Conservation (phyloP, 2,797 vertebrate genomes). For the Lithobates pipiens region DNA sequence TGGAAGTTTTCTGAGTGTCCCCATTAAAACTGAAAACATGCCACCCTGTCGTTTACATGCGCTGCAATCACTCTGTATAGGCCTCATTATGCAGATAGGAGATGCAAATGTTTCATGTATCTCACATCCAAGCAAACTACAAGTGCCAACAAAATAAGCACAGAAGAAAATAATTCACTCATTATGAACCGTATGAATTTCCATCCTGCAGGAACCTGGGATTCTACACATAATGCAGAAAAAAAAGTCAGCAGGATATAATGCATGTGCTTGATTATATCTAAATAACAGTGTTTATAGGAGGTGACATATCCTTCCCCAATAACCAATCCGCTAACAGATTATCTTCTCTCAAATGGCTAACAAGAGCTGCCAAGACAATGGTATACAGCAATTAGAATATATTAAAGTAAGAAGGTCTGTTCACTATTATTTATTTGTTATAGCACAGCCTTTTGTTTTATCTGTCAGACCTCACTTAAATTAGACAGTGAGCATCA, state of each 20-base stretch:
- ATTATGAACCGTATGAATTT: slow-evolving; percentile 62
- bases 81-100: slow-evolving; percentile 93
- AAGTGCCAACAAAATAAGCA: slow-evolving; percentile 78
- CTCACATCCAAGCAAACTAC: slow-evolving; percentile 73
- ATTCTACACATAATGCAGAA: slow-evolving; percentile 63
- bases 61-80: slow-evolving; percentile 82
- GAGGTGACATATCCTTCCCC: slow-evolving; percentile 45
- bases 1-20: slow-evolving; percentile 89
- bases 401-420: slow-evolving; percentile 57
- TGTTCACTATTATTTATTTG: slow-evolving; percentile 54
- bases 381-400: slow-evolving; percentile 55
- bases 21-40: slow-evolving; percentile 98
- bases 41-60: slow-evolving; percentile 92
- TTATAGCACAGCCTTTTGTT: slow-evolving; percentile 1
- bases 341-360: slow-evolving; percentile 59
- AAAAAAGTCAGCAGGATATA: slow-evolving; percentile 62
- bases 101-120: slow-evolving; percentile 85
- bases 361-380: slow-evolving; percentile 62
- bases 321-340: slow-evolving; percentile 56
- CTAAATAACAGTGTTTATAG: slow-evolving; percentile 62
- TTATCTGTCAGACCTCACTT: not conserved
- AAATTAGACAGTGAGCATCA: not conserved
- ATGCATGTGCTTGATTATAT: slow-evolving; percentile 44
- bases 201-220: slow-evolving; percentile 52
- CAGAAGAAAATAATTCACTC: slow-evolving; percentile 67